phyloP scores from a whole-genome alignment of 2,113 vertebrate genomes.

The Crotalus helleri region DNA sequence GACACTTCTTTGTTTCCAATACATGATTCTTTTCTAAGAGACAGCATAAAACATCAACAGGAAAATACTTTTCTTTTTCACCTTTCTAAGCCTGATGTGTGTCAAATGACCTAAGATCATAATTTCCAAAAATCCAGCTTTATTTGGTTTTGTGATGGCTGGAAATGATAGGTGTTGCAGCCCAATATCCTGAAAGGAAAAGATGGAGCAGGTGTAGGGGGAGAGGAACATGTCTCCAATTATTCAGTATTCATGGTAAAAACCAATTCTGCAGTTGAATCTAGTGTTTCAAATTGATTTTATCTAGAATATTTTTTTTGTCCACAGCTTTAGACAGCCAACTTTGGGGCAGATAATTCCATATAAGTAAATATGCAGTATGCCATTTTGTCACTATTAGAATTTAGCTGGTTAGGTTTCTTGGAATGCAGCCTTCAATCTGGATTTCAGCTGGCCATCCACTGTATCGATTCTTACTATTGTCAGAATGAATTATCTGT shows the following conservation, averaged over 20 bases:
- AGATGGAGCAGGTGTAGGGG: neutral
- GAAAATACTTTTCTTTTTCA: neutral
- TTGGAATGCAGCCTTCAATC: conserved; percentile 74
- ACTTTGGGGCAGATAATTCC: neutral
- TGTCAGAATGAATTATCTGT: conserved; percentile 71
- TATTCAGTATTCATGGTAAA: neutral
- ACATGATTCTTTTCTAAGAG: neutral
- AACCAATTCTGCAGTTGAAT: neutral
- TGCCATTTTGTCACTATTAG: conserved; percentile 30
- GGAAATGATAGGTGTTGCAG: neutral
- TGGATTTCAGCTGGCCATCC: conserved; percentile 77
- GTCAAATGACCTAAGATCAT: neutral
- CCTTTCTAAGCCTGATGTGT: neutral
- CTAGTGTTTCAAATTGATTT: neutral
- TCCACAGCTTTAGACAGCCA: neutral
- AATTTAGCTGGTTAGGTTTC: conserved; percentile 37
- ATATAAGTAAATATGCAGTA: conserved; percentile 14
- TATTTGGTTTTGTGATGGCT: neutral
- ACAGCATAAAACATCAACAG: neutral
- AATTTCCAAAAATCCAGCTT: neutral
- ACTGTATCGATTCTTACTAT: conserved; percentile 54
- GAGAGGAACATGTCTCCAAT: neutral
- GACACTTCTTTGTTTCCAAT: neutral
- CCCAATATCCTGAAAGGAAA: neutral
- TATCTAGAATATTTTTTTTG: neutral